These are phyloP conservation scores for Lasioglossum morio DNA, from an alignment of 2,888 invertebrate genomes.

Conservation along the genomic window DNA sequence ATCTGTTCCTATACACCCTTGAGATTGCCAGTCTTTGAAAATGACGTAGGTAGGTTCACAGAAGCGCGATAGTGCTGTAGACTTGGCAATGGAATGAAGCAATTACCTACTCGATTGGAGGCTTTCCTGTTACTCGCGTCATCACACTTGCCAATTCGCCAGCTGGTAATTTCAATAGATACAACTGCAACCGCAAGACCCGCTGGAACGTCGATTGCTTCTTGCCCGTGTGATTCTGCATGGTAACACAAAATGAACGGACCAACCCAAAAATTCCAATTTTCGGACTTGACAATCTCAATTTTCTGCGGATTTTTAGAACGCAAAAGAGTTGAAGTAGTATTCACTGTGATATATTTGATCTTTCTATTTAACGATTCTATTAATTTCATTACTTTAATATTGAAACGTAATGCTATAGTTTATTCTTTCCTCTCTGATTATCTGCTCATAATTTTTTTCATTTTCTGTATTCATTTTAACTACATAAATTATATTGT, in stretches of 20 bases:
- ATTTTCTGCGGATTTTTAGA: not conserved
- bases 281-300: constrained; percentile 19
- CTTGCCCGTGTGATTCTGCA: constrained; percentile 65
- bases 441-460: too few relatives aligned
- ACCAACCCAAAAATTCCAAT: constrained; percentile 51
- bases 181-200: constrained; percentile 80
- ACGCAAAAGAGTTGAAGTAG: not conserved
- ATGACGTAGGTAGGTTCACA: constrained; percentile 31
- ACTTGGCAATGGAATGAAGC: constrained; percentile 79
- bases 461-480: not conserved
- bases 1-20: not conserved
- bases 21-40: constrained; percentile 23
- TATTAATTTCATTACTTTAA: not conserved
- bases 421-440: too few relatives aligned
- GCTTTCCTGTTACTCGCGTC: constrained; percentile 78
- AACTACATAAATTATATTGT: not conserved
- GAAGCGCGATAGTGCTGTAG: constrained; percentile 59
- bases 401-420: not conserved
- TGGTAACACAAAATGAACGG: constrained; percentile 44
- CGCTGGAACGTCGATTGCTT: constrained; percentile 72
- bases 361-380: not conserved
- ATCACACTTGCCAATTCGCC: constrained; percentile 81
- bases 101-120: constrained; percentile 83
- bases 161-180: constrained; percentile 82
- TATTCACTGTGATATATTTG: not conserved